Evolutionary conservation across 2,888 invertebrate species (phyloP).

Genomic region (Steromphala cineraria): DNA sequence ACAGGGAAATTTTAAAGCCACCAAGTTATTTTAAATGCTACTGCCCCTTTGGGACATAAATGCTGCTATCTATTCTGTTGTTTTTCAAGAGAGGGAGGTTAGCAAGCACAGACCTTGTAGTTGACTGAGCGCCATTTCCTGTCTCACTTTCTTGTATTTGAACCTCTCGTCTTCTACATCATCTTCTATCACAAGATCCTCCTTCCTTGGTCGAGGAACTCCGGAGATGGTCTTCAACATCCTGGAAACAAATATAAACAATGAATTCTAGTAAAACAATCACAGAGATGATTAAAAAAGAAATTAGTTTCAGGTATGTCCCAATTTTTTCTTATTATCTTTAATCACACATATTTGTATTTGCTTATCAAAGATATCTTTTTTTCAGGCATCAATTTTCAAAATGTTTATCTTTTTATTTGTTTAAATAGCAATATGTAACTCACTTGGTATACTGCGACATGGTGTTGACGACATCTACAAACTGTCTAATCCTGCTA

Average conservation of each 20-base stretch:
- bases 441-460: constrained; percentile 70
- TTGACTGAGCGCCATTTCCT: constrained; percentile 21
- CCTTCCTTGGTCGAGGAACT: constrained; percentile 69
- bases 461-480: constrained; percentile 72
- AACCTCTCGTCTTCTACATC: constrained; percentile 55
- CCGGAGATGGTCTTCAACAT: constrained; percentile 63
- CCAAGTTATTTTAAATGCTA: no score
- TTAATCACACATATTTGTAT: no score
- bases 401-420: no score
- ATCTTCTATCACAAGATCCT: constrained; percentile 69
- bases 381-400: no score
- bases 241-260: constrained; percentile 40
- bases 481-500: constrained; percentile 68
- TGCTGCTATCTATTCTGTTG: no score
- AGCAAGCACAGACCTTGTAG: neutral
- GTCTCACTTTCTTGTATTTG: constrained; percentile 52
- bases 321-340: no score
- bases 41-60: no score
- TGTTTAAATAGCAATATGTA: no score
- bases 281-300: no score
- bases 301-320: neutral
- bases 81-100: neutral
- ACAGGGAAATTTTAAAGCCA: no score
- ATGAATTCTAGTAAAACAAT: neutral
- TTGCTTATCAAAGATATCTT: no score